Evolutionary conservation across 2,797 vertebrate genomes (phyloP).

Genomic region (Platyrinchus mystaceus): DNA sequence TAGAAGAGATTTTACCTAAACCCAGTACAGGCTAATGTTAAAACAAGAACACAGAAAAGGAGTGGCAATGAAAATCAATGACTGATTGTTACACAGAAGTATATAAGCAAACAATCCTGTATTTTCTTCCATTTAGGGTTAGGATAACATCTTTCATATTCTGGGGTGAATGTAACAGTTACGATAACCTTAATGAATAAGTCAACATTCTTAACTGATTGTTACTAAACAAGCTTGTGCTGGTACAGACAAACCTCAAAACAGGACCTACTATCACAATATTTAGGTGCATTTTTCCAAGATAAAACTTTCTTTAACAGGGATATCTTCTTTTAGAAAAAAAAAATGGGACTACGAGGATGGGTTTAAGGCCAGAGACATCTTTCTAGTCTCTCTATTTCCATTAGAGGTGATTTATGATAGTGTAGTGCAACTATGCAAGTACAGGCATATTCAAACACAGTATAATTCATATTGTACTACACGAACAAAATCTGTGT

Average conservation of each 20-base stretch:
- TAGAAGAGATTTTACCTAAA: neutral
- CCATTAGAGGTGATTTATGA: neutral
- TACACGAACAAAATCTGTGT: neutral
- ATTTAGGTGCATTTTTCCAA: neutral
- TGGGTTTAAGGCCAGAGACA: neutral
- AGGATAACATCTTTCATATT: neutral
- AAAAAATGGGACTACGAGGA: neutral
- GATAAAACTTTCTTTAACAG: neutral
- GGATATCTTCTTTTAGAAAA: neutral
- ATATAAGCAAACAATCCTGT: neutral
- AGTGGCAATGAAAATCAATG: neutral
- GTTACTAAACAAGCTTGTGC: neutral
- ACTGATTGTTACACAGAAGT: neutral
- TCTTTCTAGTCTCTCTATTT: neutral
- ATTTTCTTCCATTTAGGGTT: neutral
- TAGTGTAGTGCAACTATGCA: neutral
- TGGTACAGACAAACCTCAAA: neutral
- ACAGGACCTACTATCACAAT: neutral
- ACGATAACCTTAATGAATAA: neutral
- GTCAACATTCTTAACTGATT: neutral
- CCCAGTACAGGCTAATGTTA: neutral
- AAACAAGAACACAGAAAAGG: neutral
- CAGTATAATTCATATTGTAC: neutral
- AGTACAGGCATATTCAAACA: neutral
- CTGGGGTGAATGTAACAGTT: neutral